These are phyloP conservation scores for Cinclus mexicanus DNA, from an alignment of 2,113 vertebrate genomes.

Conservation along the genomic window DNA sequence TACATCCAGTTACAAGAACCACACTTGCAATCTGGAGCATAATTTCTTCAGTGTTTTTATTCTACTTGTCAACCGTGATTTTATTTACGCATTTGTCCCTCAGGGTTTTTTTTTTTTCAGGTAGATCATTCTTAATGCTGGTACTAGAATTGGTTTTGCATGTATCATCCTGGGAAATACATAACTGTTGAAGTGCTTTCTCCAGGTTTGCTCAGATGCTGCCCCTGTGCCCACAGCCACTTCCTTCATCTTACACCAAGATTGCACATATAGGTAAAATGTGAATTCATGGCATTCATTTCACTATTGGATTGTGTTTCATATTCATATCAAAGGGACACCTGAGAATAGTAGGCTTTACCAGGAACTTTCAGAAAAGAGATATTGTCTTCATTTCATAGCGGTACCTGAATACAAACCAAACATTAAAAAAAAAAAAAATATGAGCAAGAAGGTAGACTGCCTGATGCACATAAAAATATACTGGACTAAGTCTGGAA, in stretches of 20 bases:
- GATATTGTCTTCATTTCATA: constrained; percentile 8
- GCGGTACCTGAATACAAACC: background rate
- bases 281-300: background rate
- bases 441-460: background rate
- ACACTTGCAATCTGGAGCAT: background rate
- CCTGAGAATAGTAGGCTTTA: background rate
- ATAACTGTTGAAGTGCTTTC: background rate
- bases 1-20: background rate
- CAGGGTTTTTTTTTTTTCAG: background rate
- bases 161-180: background rate
- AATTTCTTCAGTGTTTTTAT: background rate
- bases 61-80: background rate
- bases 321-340: background rate
- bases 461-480: background rate
- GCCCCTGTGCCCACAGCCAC: background rate
- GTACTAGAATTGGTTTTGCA: background rate
- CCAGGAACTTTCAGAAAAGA: constrained; percentile 15
- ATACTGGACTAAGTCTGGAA: background rate
- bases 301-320: background rate
- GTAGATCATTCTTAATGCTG: background rate
- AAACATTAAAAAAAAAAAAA: constrained; percentile 23
- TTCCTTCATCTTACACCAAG: background rate
- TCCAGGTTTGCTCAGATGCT: background rate
- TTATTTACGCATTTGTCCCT: background rate
- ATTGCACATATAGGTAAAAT: background rate